These are phyloP conservation scores for Hypselothyrea guttata DNA, from an alignment of 2,888 invertebrate genomes.

Conservation along the genomic window DNA sequence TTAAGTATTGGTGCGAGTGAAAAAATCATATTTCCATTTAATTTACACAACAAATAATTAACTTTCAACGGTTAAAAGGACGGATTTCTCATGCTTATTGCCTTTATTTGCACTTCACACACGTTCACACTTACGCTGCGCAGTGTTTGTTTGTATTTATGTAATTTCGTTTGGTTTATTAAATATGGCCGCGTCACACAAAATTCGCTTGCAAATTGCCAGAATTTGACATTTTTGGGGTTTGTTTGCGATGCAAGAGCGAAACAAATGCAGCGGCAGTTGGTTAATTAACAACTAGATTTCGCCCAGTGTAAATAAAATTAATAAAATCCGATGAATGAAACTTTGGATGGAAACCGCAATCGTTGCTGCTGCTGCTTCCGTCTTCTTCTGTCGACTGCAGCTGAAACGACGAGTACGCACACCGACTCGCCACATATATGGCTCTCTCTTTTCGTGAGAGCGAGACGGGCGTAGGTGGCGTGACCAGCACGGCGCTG, in stretches of 20 bases:
- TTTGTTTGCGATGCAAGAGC: slow-evolving; percentile 52
- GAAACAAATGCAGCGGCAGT: slow-evolving; percentile 71
- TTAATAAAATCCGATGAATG: slow-evolving; percentile 72
- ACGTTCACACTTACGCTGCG: slow-evolving; percentile 53
- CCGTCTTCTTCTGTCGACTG: slow-evolving; percentile 79
- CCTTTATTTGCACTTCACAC: slow-evolving; percentile 22
- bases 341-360: slow-evolving; percentile 56
- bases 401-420: slow-evolving; percentile 59
- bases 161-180: slow-evolving; percentile 58
- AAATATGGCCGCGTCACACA: slow-evolving; percentile 76
- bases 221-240: slow-evolving; percentile 58
- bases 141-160: slow-evolving; percentile 56
- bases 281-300: slow-evolving; percentile 79
- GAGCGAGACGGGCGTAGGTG: slow-evolving; percentile 74
- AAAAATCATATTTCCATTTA: slow-evolving; percentile 64
- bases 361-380: slow-evolving; percentile 62
- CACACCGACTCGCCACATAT: slow-evolving; percentile 36
- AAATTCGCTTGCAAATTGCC: slow-evolving; percentile 37
- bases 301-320: slow-evolving; percentile 62
- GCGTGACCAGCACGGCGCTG: slow-evolving; percentile 35
- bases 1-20: slow-evolving; percentile 70
- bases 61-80: neutral
- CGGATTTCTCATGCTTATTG: slow-evolving; percentile 33
- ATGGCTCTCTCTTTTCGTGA: slow-evolving; percentile 66
- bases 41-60: slow-evolving; percentile 21